Evolutionary conservation across 2,797 vertebrate genomes (phyloP).

Genomic region (Tenualosa thibaudeaui): DNA sequence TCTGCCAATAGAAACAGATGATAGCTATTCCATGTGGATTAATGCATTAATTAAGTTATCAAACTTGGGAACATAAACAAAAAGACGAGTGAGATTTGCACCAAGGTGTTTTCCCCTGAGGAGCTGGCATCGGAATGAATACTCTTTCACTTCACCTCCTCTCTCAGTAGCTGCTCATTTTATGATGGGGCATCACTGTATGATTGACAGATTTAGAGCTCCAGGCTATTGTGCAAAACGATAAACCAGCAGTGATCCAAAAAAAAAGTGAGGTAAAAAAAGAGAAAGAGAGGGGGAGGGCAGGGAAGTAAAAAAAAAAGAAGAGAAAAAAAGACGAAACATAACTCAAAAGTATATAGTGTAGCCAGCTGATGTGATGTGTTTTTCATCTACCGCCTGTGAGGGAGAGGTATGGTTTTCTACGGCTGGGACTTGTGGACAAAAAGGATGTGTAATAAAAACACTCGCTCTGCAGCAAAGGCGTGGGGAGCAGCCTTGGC

Average conservation of each 20-base stretch:
- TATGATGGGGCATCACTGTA: slow-evolving; percentile 66
- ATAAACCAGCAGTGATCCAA: slow-evolving; percentile 29
- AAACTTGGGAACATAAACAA: slow-evolving; percentile 19
- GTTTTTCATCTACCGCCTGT: slow-evolving; percentile 22
- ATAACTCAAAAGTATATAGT: slow-evolving; percentile 20
- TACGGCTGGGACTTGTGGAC: slow-evolving; percentile 26
- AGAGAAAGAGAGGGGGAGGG: slow-evolving; percentile 41
- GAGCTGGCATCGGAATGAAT: slow-evolving; percentile 8
- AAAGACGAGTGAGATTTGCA: background rate
- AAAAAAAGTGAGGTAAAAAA: slow-evolving; percentile 21
- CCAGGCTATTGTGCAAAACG: slow-evolving; percentile 64
- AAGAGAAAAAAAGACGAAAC: background rate
- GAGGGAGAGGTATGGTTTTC: slow-evolving; percentile 17
- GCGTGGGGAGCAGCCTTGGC: slow-evolving; percentile 7
- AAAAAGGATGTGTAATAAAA: slow-evolving; percentile 24
- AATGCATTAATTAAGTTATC: slow-evolving; percentile 38
- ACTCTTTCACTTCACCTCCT: background rate
- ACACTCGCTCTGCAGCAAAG: background rate
- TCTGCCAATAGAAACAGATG: slow-evolving; percentile 6
- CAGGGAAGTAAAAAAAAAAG: slow-evolving; percentile 7
- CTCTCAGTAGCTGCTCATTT: slow-evolving; percentile 58
- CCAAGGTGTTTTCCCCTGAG: slow-evolving; percentile 7
- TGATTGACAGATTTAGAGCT: slow-evolving; percentile 69
- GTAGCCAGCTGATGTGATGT: slow-evolving; percentile 21
- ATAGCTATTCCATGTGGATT: slow-evolving; percentile 17